Base-by-base conservation (phyloP, 2,888 invertebrate genomes). In the Synanthedon vespiformis region DNA sequence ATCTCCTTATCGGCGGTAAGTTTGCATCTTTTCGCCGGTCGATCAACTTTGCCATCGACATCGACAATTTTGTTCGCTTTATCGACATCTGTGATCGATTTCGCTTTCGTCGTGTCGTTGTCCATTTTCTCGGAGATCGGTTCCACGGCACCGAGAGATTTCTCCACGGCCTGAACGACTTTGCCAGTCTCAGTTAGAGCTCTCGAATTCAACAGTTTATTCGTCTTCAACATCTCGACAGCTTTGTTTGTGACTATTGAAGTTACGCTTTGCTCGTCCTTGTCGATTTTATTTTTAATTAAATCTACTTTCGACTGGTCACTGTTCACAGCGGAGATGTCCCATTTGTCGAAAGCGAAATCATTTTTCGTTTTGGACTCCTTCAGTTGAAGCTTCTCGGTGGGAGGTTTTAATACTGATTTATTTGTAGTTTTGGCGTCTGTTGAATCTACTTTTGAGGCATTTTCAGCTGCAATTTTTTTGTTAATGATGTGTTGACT, bases 401-500 rank as follows among this genome's bases (percentile, higher is more conserved):
- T 73, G 65, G 78, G 74, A 58, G 74, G 55, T 66, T 81, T 80
- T 75, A 82, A 77, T 76, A 83, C 79, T 74, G 83, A 75, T 74
- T 86, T 77, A 57, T 79, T 72, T 52, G 75, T 77, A 55, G 81
- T 73, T 63, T 83, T 83, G 22, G 83, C 80, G 60, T 85, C 81
- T 40, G 80, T 68, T 62, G 80, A 80, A 48, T 81, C 83, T 54
- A 80, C 59, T 65, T 80, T 83, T 59, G 79, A 79, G 40, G 82
- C 71, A 62, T 79, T 81, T 64, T 83, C 83, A 56, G 68, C 68
- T 1, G 78, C 73, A 54, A 78, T 55, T 56, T 86, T 88, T 56
- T 86, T 88, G 57, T 86, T 87, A 51, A 71, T 79, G 58, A 86
- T 75, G 1, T 80, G 67, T 62, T 86, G 85, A 55, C 71, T 78